Base-by-base conservation (phyloP, 2,888 invertebrate genomes). In the Conistra vaccinii region DNA sequence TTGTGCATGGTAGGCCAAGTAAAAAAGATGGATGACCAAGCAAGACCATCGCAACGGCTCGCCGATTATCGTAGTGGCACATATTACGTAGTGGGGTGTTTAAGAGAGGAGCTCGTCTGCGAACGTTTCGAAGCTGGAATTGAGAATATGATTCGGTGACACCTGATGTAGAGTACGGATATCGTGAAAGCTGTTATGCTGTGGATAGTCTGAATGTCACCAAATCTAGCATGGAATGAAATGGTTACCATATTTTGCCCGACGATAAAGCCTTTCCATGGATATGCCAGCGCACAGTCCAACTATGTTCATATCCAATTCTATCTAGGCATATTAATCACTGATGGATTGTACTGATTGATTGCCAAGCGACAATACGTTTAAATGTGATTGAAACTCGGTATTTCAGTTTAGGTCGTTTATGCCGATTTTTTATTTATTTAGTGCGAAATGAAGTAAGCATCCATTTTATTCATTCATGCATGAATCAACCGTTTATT, bases 401-500 rank as follows among this genome's bases (percentile, higher is more conserved):
- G 29, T 63, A 48, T 48, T 65, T 48, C 23, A 45, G 29, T 4
- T 29, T 48, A 70, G 35, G 57, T 58, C 12, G 26, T 23, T n/a
- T 20, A 45, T n/a, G 29, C 7, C 17, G 35, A 12, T 14, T 29
- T 69, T 70, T n/a, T 20, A 2, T 39, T 57, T 1, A 57, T 57
- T 48, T 62, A 9, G 10, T n/a, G 42, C 1, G n/a, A 23, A 20
- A n/a, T 29, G 3, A 63, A 29, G 45, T 20, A 32, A 53, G 17
- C 12, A 17, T 45, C 14, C 6, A 68, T 53, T 57, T 26, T n/a
- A 51, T 48, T 53, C 7, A 45, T 20, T 29, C 39, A 66, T 23
- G 26, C 26, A 26, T 39, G 58, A 58, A 69, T 73, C 14, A 51
- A 73, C 42, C n/a, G 29, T 60, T 39, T n/a, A 39, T 51, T 58